Evolutionary conservation across 1,140 invertebrate genomes (phyloP).

Genomic region (Mylabris phalerata): DNA sequence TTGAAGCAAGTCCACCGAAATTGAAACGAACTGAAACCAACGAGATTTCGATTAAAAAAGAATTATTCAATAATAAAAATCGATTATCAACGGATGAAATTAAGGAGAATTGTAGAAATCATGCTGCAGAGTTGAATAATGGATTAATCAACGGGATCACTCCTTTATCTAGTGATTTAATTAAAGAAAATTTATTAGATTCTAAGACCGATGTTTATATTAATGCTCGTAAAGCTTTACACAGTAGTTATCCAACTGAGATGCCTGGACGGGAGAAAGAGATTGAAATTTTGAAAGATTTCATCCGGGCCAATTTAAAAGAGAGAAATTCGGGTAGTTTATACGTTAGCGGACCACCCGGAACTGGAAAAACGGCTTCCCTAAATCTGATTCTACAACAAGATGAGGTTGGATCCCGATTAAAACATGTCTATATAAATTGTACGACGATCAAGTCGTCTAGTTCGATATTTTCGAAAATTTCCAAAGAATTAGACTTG

Average conservation of each 20-base stretch:
- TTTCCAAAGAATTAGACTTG: constrained; percentile 58
- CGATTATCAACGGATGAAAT: no score
- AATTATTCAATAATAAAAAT: no score
- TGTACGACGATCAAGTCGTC: constrained; percentile 75
- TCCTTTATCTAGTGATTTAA: no score
- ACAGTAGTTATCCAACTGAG: constrained; percentile 58
- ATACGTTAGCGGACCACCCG: constrained; percentile 92
- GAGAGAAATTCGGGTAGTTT: constrained; percentile 67
- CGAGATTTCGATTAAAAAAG: no score
- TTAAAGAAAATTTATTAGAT: no score
- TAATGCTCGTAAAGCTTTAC: constrained; percentile 57
- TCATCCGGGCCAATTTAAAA: constrained; percentile 61
- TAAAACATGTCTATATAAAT: constrained; percentile 69
- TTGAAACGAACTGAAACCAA: no score
- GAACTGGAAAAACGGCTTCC: constrained; percentile 92
- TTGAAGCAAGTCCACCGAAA: no score
- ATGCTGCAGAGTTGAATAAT: no score
- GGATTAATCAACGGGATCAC: no score
- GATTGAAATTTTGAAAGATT: constrained; percentile 58
- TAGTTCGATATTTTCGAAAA: constrained; percentile 61
- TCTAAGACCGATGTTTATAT: constrained; percentile 12
- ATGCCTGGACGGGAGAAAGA: constrained; percentile 76
- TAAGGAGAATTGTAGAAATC: no score
- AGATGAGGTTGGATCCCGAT: constrained; percentile 40
- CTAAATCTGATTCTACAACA: constrained; percentile 65